Base-by-base conservation (phyloP, 1,140 invertebrate species). In the Diuraphis noxia region DNA sequence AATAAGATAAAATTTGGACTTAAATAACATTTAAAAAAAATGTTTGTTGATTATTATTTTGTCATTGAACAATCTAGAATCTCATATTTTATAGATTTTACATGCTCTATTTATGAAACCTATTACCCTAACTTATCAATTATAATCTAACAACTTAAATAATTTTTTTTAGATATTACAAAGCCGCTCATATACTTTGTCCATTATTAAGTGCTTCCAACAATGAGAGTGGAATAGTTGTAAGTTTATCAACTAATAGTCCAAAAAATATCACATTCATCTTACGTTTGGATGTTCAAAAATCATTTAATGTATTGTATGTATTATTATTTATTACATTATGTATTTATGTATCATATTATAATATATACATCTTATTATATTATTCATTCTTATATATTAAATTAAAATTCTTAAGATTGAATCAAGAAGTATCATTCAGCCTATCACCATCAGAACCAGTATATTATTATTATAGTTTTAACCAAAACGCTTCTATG, bases 401-500 rank as follows among this genome's bases (percentile, higher is more conserved):
- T 63, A 40, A 25, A 56, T 87, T 49, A 21, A 23, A 86, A 34
- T 56, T 23, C 84, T 88, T 82, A 34, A 92, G 92, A 72, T 88
- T 92, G n/a, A 77, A 88, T 30, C 56, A 92, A 25, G 38, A 92
- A 88, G 41, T 87, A 1, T 77, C 84, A 30, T 87, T 94, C 92
- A 93, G 90, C 91, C 93, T 94, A 84, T 94, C 94, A 77, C 95
- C 94, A 91, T 94, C 94, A n/a, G 93, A 94, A 91, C 95, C 94
- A 56, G 93, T 93, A 41, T 96, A 94, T 93, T 95, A 93, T 93
- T 93, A 94, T 92, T 95, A 94, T 93, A 93, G 93, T 49, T 95
- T 95, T 92, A 93, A 94, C 34, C 91, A 93, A 21, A 93, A 94
- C 92, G 93, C 94, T 19, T 94, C 96, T 92, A 95, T 95, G 86